phyloP scores from a whole-genome alignment of 2,888 invertebrate species.

The Pterostichus niger region DNA sequence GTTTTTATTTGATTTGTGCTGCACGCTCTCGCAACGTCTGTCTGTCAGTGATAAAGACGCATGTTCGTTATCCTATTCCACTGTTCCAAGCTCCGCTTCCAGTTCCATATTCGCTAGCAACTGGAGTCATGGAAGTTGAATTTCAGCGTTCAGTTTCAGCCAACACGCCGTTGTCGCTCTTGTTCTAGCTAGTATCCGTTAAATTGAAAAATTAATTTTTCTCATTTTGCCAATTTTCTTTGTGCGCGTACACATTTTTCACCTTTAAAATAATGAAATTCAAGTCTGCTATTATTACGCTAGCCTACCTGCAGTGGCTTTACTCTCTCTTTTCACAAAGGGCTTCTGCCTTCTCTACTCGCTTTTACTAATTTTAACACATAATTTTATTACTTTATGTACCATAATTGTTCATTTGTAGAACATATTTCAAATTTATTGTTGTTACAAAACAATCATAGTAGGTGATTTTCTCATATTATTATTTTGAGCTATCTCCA shows the following conservation, averaged over 20 bases:
- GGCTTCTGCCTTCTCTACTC: too few species aligned
- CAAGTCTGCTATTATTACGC: conserved; percentile 25
- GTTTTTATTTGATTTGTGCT: conserved; percentile 48
- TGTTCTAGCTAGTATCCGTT: conserved; percentile 38
- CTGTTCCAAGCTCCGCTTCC: conserved; percentile 1
- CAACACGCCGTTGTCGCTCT: background rate
- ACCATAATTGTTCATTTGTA: too few species aligned
- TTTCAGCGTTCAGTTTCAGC: background rate
- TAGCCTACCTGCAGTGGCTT: background rate
- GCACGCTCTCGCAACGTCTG: conserved; percentile 5
- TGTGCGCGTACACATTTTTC: conserved; percentile 34
- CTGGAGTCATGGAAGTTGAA: background rate
- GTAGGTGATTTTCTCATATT: too few species aligned
- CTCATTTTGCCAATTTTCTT: conserved; percentile 51
- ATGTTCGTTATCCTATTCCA: conserved; percentile 25
- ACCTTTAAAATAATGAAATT: conserved; percentile 42
- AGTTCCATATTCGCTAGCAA: conserved; percentile 16
- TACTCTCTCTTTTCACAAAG: too few species aligned
- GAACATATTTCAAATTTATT: too few species aligned
- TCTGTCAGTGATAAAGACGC: conserved; percentile 34
- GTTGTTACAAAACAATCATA: too few species aligned
- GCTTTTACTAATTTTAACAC: too few species aligned
- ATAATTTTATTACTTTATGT: too few species aligned
- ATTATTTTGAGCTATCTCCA: too few species aligned
- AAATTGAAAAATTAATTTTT: conserved; percentile 53